phyloP scores from a whole-genome alignment of 2,113 vertebrate species.

The Rhinoptilus africanus region DNA sequence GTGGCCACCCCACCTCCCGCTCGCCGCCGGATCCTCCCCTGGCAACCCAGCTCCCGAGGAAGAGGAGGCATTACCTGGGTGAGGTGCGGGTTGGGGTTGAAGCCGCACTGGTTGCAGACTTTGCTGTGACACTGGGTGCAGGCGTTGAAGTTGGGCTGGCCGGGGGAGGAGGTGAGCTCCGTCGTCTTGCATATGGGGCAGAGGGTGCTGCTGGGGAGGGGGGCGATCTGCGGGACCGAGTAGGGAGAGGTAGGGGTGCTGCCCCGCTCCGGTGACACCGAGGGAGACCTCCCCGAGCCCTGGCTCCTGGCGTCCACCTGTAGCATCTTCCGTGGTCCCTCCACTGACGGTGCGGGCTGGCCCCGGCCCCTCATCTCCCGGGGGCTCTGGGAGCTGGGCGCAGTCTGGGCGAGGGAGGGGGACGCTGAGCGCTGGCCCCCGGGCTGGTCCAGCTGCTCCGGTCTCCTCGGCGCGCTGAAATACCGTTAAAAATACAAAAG shows the following conservation, averaged over 20 bases:
- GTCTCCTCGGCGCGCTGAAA: constrained; percentile 75
- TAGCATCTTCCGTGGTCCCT: constrained; percentile 70
- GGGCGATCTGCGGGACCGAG: constrained; percentile 95
- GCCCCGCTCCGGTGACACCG: constrained; percentile 86
- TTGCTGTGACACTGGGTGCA: constrained; percentile 94
- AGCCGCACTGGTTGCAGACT: constrained; percentile 98
- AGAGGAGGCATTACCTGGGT: constrained; percentile 84
- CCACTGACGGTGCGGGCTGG: constrained; percentile 36
- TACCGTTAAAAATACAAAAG: constrained; percentile 11
- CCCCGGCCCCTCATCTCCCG: constrained; percentile 70
- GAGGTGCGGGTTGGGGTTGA: constrained; percentile 98
- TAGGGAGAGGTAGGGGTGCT: constrained; percentile 94
- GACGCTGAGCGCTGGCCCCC: constrained; percentile 66
- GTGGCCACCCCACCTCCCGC: background rate
- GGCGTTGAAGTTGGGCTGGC: constrained; percentile 90
- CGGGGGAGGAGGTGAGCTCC: constrained; percentile 87
- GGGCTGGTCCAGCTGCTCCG: constrained; percentile 70
- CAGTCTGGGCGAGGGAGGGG: constrained; percentile 61
- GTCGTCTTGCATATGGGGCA: constrained; percentile 98
- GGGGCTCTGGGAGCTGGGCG: constrained; percentile 56
- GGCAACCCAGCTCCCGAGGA: background rate
- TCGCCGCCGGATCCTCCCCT: no score
- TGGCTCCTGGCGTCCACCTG: constrained; percentile 77
- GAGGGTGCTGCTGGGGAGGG: constrained; percentile 95
- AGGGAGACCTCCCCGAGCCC: constrained; percentile 75